phyloP scores from a whole-genome alignment of 2,113 vertebrate species.

The Burhinus bistriatus region DNA sequence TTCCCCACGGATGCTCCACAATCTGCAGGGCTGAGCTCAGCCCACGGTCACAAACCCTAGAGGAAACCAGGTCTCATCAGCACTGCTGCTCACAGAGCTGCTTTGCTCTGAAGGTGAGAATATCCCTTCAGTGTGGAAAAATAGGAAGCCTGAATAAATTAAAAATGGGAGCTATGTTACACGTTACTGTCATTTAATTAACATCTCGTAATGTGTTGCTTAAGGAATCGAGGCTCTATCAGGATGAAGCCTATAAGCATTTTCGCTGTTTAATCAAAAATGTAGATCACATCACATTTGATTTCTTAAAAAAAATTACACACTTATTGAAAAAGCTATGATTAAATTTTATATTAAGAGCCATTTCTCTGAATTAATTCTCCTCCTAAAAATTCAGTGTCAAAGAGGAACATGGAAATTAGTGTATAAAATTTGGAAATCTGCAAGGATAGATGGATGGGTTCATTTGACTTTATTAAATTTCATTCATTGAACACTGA shows the following conservation, averaged over 20 bases:
- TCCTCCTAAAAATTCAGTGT: slow-evolving; percentile 26
- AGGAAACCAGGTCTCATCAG: background rate
- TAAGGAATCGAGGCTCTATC: slow-evolving; percentile 61
- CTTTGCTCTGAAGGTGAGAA: slow-evolving; percentile 46
- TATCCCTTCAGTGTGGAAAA: slow-evolving; percentile 23
- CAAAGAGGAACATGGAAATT: slow-evolving; percentile 33
- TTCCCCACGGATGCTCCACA: fast-evolving
- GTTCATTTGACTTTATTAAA: slow-evolving; percentile 15
- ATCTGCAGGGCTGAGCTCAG: background rate
- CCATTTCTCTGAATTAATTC: slow-evolving; percentile 35
- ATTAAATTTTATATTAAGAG: slow-evolving; percentile 47
- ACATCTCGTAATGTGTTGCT: slow-evolving; percentile 64
- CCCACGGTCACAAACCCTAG: background rate
- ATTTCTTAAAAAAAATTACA: slow-evolving; percentile 29
- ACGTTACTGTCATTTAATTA: slow-evolving; percentile 72
- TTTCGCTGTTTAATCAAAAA: slow-evolving; percentile 58
- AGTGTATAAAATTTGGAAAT: slow-evolving; percentile 23
- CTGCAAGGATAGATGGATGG: background rate
- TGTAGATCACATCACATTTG: slow-evolving; percentile 50
- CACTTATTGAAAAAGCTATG: slow-evolving; percentile 30
- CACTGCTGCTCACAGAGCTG: background rate
- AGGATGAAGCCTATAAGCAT: slow-evolving; percentile 38
- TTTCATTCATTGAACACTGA: background rate
- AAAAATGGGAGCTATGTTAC: slow-evolving; percentile 56
- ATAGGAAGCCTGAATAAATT: slow-evolving; percentile 65